A percentile compares a stretch with the other conserved stretches of the same genome.
These are phyloP conservation scores for Abrostola triplasia DNA, from an alignment of 2,888 invertebrate species.

Conservation along the genomic window DNA sequence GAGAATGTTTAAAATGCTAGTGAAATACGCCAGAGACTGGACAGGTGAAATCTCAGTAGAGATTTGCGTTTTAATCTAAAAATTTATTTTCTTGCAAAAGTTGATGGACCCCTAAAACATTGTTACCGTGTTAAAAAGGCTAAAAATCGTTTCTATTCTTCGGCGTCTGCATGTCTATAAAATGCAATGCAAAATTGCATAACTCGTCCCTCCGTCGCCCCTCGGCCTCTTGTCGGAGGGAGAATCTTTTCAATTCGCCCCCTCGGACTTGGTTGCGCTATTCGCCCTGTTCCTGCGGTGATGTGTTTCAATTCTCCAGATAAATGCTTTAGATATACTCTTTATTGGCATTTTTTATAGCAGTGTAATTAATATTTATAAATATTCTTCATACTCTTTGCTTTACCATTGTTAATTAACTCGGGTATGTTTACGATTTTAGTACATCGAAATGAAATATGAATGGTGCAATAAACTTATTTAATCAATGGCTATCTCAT, in stretches of 20 bases:
- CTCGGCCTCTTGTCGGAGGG: slow-evolving; percentile 63
- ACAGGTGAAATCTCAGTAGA: no score
- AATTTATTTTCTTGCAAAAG: slow-evolving; percentile 35
- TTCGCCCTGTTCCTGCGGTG: slow-evolving; percentile 64
- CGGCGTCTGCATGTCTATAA: slow-evolving; percentile 63
- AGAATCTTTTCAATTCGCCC: slow-evolving; percentile 74
- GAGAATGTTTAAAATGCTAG: slow-evolving; percentile 39
- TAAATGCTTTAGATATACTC: slow-evolving; percentile 54
- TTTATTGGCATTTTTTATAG: slow-evolving; percentile 63
- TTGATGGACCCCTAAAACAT: slow-evolving; percentile 49
- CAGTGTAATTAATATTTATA: slow-evolving; percentile 5
- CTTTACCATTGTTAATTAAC: slow-evolving; percentile 3
- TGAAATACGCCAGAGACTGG: slow-evolving; percentile 7
- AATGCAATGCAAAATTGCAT: slow-evolving; percentile 77
- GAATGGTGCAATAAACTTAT: slow-evolving; percentile 12
- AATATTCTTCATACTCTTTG: not conserved
- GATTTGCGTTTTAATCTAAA: no score
- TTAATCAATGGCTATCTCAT: slow-evolving; percentile 24
- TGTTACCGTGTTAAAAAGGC: slow-evolving; percentile 60
- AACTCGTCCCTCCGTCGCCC: slow-evolving; percentile 62
- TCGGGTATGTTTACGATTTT: slow-evolving; percentile 11
- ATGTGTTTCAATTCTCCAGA: slow-evolving; percentile 72
- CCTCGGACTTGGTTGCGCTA: slow-evolving; percentile 60
- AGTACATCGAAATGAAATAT: slow-evolving; percentile 12
- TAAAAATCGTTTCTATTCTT: slow-evolving; percentile 65